Percentiles rank a stretch among this genome's conserved stretches.
These are phyloP conservation scores for Florisuga fusca DNA, from an alignment of 2,797 vertebrate species.

Conservation along the genomic window DNA sequence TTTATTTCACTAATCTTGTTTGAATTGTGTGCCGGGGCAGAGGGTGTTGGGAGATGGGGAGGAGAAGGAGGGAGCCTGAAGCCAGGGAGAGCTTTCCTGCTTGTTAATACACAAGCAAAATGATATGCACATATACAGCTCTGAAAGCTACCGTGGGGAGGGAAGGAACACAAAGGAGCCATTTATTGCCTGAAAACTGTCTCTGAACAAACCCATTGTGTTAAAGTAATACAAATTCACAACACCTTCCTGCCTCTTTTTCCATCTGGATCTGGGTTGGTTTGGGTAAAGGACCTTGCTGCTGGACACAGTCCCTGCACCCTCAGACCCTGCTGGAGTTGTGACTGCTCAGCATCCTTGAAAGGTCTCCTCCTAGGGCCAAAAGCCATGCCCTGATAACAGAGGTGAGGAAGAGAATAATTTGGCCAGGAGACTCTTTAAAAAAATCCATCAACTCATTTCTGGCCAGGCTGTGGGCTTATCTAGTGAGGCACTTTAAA, in stretches of 20 bases:
- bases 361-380: not conserved
- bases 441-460: constrained; percentile 39
- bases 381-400: not conserved
- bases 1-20: constrained; percentile 9
- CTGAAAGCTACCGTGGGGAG: constrained; percentile 26
- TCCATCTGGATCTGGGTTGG: constrained; percentile 30
- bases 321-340: not conserved
- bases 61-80: not conserved
- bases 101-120: constrained; percentile 57
- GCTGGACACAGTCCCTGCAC: accelerated
- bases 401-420: not conserved
- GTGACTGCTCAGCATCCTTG: not conserved
- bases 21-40: not conserved
- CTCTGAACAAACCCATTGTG: constrained; percentile 75
- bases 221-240: constrained; percentile 71
- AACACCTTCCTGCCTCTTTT: constrained; percentile 65
- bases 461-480: constrained; percentile 26
- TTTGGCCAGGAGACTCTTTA: not conserved
- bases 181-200: constrained; percentile 72
- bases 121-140: constrained; percentile 66
- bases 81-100: not conserved
- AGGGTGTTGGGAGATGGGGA: not conserved
- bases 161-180: constrained; percentile 69
- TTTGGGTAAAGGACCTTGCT: not conserved
- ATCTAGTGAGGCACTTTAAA: constrained; percentile 45